These are phyloP conservation scores for Dasyornis broadbenti DNA, from an alignment of 2,113 vertebrate species.

Conservation along the genomic window DNA sequence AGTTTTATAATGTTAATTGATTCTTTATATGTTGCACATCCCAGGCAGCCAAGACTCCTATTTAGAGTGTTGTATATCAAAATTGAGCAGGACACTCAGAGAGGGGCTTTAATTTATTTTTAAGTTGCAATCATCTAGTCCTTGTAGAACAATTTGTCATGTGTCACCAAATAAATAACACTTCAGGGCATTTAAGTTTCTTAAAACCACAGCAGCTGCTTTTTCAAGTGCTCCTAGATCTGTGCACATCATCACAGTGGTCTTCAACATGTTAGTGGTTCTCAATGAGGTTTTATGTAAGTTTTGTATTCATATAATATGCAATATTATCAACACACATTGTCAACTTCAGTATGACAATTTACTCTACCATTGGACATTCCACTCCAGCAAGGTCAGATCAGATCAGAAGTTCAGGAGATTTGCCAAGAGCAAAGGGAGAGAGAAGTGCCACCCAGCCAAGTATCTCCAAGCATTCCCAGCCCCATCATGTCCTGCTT, in stretches of 20 bases:
- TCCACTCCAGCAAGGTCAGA: not conserved
- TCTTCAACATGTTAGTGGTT: not conserved
- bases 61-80: not conserved
- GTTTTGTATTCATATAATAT: not conserved
- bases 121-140: constrained; percentile 4
- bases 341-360: not conserved
- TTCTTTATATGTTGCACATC: not conserved
- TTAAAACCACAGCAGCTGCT: not conserved
- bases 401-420: not conserved
- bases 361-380: not conserved
- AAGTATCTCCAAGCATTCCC: not conserved
- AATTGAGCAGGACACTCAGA: not conserved
- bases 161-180: not conserved
- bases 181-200: not conserved
- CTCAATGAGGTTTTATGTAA: not conserved
- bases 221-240: not conserved
- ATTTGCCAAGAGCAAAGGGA: not conserved
- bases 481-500: not conserved
- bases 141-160: not conserved
- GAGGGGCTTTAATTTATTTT: constrained; percentile 28
- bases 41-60: not conserved
- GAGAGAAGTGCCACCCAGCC: not conserved
- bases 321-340: not conserved
- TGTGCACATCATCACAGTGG: not conserved
- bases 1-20: constrained; percentile 30